A percentile compares a stretch with the other conserved stretches of the same genome.
Conservation (phyloP, 2,888 invertebrate genomes). For the Ametastegia equiseti region DNA sequence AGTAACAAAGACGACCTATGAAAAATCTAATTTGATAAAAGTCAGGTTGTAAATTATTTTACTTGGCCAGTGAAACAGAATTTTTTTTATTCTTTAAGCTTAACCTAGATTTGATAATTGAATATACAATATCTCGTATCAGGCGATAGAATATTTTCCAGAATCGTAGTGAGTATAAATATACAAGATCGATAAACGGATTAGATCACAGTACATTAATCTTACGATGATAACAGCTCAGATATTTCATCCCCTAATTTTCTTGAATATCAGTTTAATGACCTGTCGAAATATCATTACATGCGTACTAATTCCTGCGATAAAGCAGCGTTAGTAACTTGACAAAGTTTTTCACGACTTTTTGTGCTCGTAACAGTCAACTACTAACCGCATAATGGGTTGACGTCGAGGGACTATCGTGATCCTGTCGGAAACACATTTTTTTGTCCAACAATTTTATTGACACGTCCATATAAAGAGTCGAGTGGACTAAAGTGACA, state of each 20-base stretch:
- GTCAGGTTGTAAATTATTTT: neutral
- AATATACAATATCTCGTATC: too few relatives aligned
- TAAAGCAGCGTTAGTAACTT: slow-evolving; percentile 25
- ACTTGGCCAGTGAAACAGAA: neutral
- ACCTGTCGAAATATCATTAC: neutral
- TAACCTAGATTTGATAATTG: neutral
- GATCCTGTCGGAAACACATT: slow-evolving; percentile 25
- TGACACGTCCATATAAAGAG: slow-evolving; percentile 28
- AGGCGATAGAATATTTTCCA: too few relatives aligned
- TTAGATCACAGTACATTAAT: neutral
- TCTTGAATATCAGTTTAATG: neutral
- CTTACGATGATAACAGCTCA: neutral
- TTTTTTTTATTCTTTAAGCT: neutral
- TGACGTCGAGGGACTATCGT: neutral
- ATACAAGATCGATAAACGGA: neutral
- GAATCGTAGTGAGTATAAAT: too few relatives aligned
- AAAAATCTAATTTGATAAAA: slow-evolving; percentile 16
- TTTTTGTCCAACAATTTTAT: slow-evolving; percentile 37
- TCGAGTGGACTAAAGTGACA: neutral
- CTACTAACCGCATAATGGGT: slow-evolving; percentile 33
- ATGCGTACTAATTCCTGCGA: neutral
- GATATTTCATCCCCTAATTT: neutral
- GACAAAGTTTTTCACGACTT: neutral
- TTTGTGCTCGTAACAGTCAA: slow-evolving; percentile 39
- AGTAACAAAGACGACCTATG: slow-evolving; percentile 5